A percentile compares a stretch with the other conserved stretches of the same genome.
Evolutionary conservation across 1,140 invertebrate genomes (phyloP).

Genomic region (Heliconius himera): DNA sequence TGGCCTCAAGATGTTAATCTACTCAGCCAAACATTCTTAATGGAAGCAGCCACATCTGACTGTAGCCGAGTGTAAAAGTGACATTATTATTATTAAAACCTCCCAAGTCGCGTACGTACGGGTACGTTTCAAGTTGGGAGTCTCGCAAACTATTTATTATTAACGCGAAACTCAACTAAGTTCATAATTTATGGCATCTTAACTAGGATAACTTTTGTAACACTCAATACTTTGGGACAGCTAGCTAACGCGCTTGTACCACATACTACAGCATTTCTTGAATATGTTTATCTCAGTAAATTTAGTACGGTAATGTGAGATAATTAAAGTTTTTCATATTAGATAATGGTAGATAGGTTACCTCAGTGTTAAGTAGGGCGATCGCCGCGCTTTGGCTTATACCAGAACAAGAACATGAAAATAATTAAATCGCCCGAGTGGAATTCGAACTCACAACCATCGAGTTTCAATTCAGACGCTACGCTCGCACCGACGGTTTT

Average conservation of each 20-base stretch:
- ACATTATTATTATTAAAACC: conserved; percentile 35
- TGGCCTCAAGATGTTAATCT: too few relatives aligned
- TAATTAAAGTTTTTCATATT: too few relatives aligned
- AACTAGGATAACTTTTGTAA: conserved; percentile 44
- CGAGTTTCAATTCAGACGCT: too few relatives aligned
- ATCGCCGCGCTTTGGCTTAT: too few relatives aligned
- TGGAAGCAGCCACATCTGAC: conserved; percentile 15
- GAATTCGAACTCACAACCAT: too few relatives aligned
- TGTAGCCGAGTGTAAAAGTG: conserved; percentile 21
- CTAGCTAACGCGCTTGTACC: conserved; percentile 22
- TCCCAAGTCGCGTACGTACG: conserved; percentile 28
- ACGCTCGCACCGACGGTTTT: too few relatives aligned
- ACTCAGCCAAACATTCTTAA: neutral
- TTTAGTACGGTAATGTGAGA: too few relatives aligned
- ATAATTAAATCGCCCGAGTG: too few relatives aligned
- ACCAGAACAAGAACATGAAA: too few relatives aligned
- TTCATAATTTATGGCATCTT: conserved; percentile 49
- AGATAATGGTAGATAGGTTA: too few relatives aligned
- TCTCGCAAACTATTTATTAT: conserved; percentile 48
- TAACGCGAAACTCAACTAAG: conserved; percentile 37
- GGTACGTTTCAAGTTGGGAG: conserved; percentile 28
- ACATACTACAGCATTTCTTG: neutral
- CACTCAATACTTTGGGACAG: conserved; percentile 37
- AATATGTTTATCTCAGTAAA: neutral
- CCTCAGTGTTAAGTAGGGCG: too few relatives aligned